Base-by-base conservation (phyloP, 2,113 vertebrate species). In the Coptodon bakossiorum region DNA sequence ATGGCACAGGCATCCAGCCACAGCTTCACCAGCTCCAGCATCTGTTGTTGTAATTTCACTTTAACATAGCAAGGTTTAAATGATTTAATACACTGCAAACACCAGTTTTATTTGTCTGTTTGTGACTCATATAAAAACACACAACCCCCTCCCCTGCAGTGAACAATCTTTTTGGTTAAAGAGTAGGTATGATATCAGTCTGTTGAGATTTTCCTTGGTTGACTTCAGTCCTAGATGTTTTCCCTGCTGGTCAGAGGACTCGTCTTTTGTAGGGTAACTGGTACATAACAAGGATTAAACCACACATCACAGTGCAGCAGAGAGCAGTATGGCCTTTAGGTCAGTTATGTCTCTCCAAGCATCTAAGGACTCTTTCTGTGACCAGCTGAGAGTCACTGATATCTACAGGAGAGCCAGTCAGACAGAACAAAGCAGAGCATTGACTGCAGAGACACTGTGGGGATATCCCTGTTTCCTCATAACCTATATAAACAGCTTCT, bases 361-460 rank as follows among this genome's bases (percentile, higher is more conserved):
- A 80, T 59, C 78, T 34, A 38, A 57, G 54, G 59, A 76, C 52
- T 87, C 61, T 53, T 5, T 19, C 87, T 53, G 71, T 12, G 79
- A 88, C 90, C 86, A 61, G 48, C 84, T 80, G 85, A 63, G 87
- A 82, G 38, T 86, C 50, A 36, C 71, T 83, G 27, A 85, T 73
- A 80, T 88, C 53, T 71, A 81, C 86, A 50, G 61, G 79, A 88
- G 73, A 88, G 84, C 29, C 78, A 34, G 29, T 83, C 24, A 88
- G 36, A 79, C 82, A 80, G 82, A 90, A 87, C 78, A 81, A 81
- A 91, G 56, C 80, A n/a, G 73, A 7, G 14, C 14, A 54, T 63
- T 17, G 9, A 71, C 71, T 17, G 79, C 8, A 27, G 61, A 45
- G 16, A 80, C 59, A 86, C 50, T 40, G 53, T 34, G 43, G 79